A percentile compares a stretch with the other conserved stretches of the same genome.
phyloP scores from a whole-genome alignment of 2,888 invertebrate species.

The Odontomyia ornata region DNA sequence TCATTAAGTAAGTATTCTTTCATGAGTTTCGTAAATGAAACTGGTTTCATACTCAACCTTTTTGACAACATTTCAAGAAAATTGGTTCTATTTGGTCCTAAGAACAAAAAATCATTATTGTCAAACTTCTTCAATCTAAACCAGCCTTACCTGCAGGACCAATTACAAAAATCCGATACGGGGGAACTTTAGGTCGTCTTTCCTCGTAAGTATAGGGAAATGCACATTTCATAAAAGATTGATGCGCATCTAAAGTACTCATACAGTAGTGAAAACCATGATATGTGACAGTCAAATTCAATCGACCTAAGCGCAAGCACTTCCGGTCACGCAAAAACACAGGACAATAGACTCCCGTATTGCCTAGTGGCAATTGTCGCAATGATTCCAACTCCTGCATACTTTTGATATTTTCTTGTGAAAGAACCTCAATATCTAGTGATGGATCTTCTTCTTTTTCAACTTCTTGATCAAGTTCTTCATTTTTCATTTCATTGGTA shows the following conservation, averaged over 20 bases:
- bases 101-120: too few species aligned
- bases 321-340: conserved; percentile 67
- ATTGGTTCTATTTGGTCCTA: not conserved
- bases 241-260: conserved; percentile 65
- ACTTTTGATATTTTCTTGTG: not conserved
- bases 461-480: too few species aligned
- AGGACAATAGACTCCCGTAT: conserved; percentile 71
- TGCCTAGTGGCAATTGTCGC: conserved; percentile 59
- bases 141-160: not conserved
- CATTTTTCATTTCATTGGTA: too few species aligned
- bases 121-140: too few species aligned
- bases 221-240: conserved; percentile 67
- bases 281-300: conserved; percentile 66
- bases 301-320: conserved; percentile 71
- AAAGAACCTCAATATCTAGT: not conserved
- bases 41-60: not conserved
- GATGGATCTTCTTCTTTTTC: too few species aligned
- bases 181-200: not conserved
- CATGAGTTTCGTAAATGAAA: not conserved
- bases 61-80: not conserved
- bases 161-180: conserved; percentile 16
- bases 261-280: conserved; percentile 68
- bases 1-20: not conserved
- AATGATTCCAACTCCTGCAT: not conserved
- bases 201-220: conserved; percentile 59